Base-by-base conservation (phyloP, 92 coral and sea anemone species). In the Montipora capitata region DNA sequence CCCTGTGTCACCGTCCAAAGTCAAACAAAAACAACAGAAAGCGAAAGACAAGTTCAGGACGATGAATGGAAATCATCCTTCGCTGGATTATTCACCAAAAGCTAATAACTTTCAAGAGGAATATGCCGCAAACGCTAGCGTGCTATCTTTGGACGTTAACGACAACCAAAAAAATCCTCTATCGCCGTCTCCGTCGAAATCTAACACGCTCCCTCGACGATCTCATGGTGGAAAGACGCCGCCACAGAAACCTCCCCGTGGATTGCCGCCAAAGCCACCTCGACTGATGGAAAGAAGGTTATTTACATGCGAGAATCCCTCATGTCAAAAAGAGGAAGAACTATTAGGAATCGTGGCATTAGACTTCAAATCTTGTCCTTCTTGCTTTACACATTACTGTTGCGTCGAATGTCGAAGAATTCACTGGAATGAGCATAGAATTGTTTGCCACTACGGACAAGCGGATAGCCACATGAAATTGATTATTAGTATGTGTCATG, bases 311-410 rank as follows among this genome's bases (percentile, higher is more conserved):
- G 99, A 96, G 67, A 94, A 96, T 41, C 98, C 98, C 6, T 86
- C 88, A n/a, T 98, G 99, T 71, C 93, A 93, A 35, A 96, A 89
- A 70, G 92, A 93, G 52, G 99, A 98, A 75, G 98, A 94, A 80
- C 89, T 98, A 2, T 77, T 98, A 74, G 99, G 99, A 42, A 96
- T 98, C 49, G 97, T 98, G 12, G 99, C 96, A 61, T 64, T 98
- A 64, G 96, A 95, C 63, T 96, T 98, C 76, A 98, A 98, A 73
- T 96, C 99, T 12, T 98, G 99, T 48, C 94, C 98, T 13, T 80
- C 98, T 7, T 98, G 99, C 76, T 98, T 98, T 66, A 98, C 99
- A 4, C 99, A 98, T 85, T 98, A 98, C 76, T 98, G 99, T 66
- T 98, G 98, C 38, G 90, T 96, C 2, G 97, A 96, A 83, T 98